A percentile compares a stretch with the other conserved stretches of the same genome.
Evolutionary conservation across 2,888 invertebrate species (phyloP).

Genomic region (Eupithecia centaureata): DNA sequence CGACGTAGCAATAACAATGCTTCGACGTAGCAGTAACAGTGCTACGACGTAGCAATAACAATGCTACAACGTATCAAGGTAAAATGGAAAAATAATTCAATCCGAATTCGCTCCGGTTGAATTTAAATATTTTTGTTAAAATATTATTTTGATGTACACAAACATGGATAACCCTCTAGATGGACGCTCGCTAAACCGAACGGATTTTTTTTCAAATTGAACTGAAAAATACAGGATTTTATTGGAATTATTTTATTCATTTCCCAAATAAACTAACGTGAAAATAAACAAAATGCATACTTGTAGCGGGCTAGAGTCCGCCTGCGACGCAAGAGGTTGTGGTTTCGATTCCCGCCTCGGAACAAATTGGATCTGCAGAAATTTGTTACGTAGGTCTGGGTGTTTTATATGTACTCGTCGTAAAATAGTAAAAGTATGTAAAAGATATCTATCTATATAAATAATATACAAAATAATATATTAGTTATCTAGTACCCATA

Average conservation of each 20-base stretch:
- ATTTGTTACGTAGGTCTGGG: no score
- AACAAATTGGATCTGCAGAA: no score
- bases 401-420: no score
- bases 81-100: neutral
- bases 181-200: neutral
- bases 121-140: neutral
- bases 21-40: neutral
- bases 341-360: no score
- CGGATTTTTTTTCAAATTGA: neutral
- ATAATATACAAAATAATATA: no score
- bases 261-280: neutral
- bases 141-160: neutral
- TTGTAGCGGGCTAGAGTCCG: no score
- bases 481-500: no score
- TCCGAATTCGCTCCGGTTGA: neutral
- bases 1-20: neutral
- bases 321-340: no score
- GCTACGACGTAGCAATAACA: neutral
- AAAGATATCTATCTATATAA: no score
- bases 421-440: no score
- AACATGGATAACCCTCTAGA: neutral
- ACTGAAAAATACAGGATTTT: neutral
- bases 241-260: neutral
- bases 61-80: neutral
- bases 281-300: no score